Evolutionary conservation across 1,140 invertebrate genomes (phyloP).

Genomic region (Bemisia tabaci): DNA sequence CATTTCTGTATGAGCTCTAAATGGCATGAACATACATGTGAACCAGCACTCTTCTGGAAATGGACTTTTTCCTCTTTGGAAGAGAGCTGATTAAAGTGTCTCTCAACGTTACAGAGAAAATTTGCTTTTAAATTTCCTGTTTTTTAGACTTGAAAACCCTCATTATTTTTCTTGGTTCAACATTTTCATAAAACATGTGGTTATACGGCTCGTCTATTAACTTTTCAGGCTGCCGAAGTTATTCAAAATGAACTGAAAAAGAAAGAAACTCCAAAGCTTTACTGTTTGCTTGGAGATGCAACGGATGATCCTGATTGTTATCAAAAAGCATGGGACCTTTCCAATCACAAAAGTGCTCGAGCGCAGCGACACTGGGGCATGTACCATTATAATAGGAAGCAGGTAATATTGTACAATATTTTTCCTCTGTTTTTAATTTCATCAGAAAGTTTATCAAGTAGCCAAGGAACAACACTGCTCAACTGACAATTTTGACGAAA

Average conservation of each 20-base stretch:
- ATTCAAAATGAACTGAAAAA: slow-evolving; percentile 67
- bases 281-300: slow-evolving; percentile 79
- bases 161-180: slow-evolving; percentile 1
- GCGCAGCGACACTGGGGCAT: slow-evolving; percentile 73
- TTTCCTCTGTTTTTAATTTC: no score
- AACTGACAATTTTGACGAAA: no score
- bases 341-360: slow-evolving; percentile 57
- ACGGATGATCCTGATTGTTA: slow-evolving; percentile 52
- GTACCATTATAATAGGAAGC: slow-evolving; percentile 56
- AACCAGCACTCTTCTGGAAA: neutral
- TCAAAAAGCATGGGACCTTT: slow-evolving; percentile 81
- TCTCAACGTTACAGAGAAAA: slow-evolving; percentile 3
- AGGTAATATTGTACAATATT: no score
- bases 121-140: slow-evolving; percentile 4
- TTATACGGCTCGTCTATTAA: neutral
- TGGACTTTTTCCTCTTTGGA: neutral
- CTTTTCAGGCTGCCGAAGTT: slow-evolving; percentile 63
- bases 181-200: no score
- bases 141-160: neutral
- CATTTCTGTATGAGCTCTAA: neutral
- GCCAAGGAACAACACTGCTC: no score
- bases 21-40: neutral
- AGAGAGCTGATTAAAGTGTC: slow-evolving; percentile 1
- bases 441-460: no score
- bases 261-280: slow-evolving; percentile 69